Conservation (phyloP, 2,888 invertebrate genomes). For the Tupiocoris notatus region DNA sequence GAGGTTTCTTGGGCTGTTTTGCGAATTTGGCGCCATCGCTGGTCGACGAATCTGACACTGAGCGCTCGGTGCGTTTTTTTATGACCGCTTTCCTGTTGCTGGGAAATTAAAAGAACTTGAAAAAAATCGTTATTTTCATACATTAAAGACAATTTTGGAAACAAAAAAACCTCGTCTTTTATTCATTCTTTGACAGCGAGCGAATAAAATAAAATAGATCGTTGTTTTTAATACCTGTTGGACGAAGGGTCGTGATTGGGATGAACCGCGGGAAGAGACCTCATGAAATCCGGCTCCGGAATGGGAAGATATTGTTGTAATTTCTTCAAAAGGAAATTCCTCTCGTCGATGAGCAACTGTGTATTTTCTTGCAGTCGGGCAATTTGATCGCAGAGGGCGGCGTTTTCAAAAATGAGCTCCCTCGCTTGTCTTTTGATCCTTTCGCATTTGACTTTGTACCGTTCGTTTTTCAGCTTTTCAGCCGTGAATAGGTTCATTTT, state of each 20-base stretch:
- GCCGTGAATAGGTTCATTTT: conserved; percentile 10
- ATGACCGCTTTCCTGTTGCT: background rate
- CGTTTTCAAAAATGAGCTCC: conserved; percentile 72
- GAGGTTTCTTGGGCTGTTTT: conserved; percentile 44
- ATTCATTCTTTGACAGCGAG: too few species aligned
- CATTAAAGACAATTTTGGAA: too few species aligned
- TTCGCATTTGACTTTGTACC: conserved; percentile 65
- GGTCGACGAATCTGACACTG: conserved; percentile 28
- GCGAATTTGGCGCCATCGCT: conserved; percentile 34
- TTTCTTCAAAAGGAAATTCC: conserved; percentile 75
- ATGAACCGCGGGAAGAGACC: conserved; percentile 2
- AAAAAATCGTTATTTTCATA: background rate
- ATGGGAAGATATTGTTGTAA: conserved; percentile 65
- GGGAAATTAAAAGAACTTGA: background rate
- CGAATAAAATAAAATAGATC: too few species aligned
- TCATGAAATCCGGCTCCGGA: conserved; percentile 13
- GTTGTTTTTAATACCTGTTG: background rate
- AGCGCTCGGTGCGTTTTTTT: conserved; percentile 21
- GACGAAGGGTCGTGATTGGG: conserved; percentile 6
- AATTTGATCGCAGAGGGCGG: conserved; percentile 84
- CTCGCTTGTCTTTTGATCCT: conserved; percentile 64
- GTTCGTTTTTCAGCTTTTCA: conserved; percentile 50
- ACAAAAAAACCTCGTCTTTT: too few species aligned
- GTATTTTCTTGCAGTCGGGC: conserved; percentile 80
- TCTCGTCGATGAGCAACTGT: conserved; percentile 75